Evolutionary conservation across 2,888 invertebrate genomes (phyloP).

Genomic region (Minunthozetes semirufus): DNA sequence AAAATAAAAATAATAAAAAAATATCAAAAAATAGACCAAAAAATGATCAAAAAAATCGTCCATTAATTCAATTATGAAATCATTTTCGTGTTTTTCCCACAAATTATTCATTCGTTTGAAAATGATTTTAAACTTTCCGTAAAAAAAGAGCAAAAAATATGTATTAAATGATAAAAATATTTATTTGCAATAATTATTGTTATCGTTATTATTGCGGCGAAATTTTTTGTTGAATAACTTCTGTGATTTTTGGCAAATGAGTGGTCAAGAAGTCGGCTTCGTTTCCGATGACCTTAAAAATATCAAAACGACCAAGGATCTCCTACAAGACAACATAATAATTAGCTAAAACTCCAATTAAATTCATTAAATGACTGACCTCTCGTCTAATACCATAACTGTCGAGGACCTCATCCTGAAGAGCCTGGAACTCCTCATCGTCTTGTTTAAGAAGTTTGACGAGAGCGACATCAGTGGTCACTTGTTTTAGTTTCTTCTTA

Average conservation of each 20-base stretch:
- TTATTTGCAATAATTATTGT: too few species aligned
- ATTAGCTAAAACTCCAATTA: too few species aligned
- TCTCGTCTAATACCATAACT: constrained; percentile 30
- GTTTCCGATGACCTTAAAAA: constrained; percentile 15
- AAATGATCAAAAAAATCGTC: too few species aligned
- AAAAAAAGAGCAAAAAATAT: not conserved
- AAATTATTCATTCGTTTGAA: not conserved
- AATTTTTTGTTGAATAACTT: constrained; percentile 10
- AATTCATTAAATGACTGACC: too few species aligned
- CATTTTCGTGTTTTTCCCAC: too few species aligned
- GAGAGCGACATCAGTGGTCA: constrained; percentile 28
- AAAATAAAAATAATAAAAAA: not conserved
- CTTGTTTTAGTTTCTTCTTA: constrained; percentile 28
- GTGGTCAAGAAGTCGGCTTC: constrained; percentile 31
- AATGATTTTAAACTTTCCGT: not conserved
- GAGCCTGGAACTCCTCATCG: constrained; percentile 18
- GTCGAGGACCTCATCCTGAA: constrained; percentile 7
- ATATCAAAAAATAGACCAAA: not conserved
- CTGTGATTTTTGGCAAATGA: constrained; percentile 25
- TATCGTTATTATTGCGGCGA: not conserved
- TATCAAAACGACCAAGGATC: constrained; percentile 33
- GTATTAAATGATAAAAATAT: not conserved
- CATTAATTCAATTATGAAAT: too few species aligned
- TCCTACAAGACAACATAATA: too few species aligned
- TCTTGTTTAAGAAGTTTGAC: constrained; percentile 30